Conservation (phyloP, 2,113 vertebrate genomes). For the Archocentrus centrarchus region DNA sequence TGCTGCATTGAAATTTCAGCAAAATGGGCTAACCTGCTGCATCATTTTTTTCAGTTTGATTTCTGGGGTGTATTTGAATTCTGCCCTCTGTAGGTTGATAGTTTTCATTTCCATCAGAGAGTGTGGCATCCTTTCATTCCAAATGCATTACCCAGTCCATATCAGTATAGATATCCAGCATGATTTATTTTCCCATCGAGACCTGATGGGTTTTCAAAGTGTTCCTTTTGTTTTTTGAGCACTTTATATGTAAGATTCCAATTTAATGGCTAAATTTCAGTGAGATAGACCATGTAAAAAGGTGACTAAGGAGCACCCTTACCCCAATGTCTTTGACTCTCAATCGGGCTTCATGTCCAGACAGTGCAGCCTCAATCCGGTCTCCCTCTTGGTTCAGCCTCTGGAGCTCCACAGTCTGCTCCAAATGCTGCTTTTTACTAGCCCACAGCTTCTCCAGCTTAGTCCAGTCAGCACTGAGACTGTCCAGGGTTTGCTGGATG, state of each 20-base stretch:
- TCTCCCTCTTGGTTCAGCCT: conserved; percentile 84
- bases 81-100: no score
- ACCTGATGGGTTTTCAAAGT: no score
- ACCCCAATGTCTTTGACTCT: conserved; percentile 84
- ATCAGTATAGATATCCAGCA: no score
- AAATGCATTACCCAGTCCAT: no score
- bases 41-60: no score
- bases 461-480: conserved; percentile 71
- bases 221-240: no score
- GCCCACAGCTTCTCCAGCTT: conserved; percentile 82
- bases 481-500: conserved; percentile 69
- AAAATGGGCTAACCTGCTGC: no score
- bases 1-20: no score
- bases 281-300: not conserved
- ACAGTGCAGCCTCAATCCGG: conserved; percentile 83
- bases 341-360: conserved; percentile 85
- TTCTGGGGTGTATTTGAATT: no score
- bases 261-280: not conserved
- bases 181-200: no score
- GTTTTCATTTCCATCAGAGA: no score
- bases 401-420: conserved; percentile 84
- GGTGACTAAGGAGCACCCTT: conserved; percentile 19
- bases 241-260: not conserved
- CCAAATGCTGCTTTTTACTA: conserved; percentile 71
- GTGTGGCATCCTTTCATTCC: no score